These are phyloP conservation scores for Sesia apiformis DNA, from an alignment of 2,888 invertebrate species.

Conservation along the genomic window DNA sequence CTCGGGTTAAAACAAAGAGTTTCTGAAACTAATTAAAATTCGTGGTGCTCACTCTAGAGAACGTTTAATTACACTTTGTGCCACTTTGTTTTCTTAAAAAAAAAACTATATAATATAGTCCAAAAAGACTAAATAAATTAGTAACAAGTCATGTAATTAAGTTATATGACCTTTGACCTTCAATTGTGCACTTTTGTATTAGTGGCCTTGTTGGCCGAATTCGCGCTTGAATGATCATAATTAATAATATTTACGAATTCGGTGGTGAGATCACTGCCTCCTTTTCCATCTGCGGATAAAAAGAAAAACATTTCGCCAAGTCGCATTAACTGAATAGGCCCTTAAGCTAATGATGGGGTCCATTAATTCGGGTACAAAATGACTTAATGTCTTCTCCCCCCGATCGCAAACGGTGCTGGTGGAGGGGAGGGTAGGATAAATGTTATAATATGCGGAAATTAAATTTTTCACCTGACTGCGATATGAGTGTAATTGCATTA, in stretches of 20 bases:
- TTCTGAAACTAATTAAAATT: constrained; percentile 15
- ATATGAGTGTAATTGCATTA: neutral
- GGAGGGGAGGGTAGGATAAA: neutral
- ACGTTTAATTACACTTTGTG: constrained; percentile 24
- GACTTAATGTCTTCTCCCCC: constrained; percentile 9
- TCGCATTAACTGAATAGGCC: constrained; percentile 23
- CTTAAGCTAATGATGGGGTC: constrained; percentile 33
- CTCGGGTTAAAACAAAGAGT: constrained; percentile 11
- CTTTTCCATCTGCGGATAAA: neutral
- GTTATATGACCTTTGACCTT: no score
- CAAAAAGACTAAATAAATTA: constrained; percentile 1
- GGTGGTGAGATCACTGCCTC: neutral
- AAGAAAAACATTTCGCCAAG: constrained; percentile 17
- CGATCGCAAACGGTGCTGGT: neutral
- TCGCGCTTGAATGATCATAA: no score
- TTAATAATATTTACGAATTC: no score
- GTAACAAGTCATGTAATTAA: neutral
- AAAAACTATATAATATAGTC: neutral
- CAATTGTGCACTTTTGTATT: no score
- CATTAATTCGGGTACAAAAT: constrained; percentile 24
- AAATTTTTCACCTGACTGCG: constrained; percentile 16
- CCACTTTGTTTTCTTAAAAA: constrained; percentile 13
- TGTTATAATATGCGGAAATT: constrained; percentile 24
- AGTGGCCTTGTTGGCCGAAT: no score
- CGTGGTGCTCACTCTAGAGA: constrained; percentile 20